phyloP scores from a whole-genome alignment of 1,140 invertebrate species.

The Orius laevigatus region DNA sequence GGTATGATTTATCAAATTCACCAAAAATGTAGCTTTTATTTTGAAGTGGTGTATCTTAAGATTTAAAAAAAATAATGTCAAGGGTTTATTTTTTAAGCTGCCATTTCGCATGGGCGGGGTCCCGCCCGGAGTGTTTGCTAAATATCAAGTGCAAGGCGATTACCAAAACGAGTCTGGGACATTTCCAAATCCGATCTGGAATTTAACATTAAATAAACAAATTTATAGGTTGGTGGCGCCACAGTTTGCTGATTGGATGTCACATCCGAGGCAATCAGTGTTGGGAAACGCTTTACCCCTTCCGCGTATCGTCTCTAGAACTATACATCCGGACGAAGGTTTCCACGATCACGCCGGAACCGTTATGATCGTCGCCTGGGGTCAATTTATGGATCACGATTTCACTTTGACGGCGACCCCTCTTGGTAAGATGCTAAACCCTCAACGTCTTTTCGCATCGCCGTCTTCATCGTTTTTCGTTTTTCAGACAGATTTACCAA shows the following conservation, averaged over 20 bases:
- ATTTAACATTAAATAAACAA: too few species aligned
- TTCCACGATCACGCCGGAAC: conserved; percentile 30
- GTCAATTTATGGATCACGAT: conserved; percentile 39
- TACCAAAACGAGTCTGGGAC: too few species aligned
- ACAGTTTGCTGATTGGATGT: conserved; percentile 68
- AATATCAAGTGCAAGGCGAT: too few species aligned
- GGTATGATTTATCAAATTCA: too few species aligned
- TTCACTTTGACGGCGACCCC: conserved; percentile 32
- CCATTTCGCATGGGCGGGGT: too few species aligned
- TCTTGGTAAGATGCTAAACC: conserved; percentile 25
- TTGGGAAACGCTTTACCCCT: conserved; percentile 29
- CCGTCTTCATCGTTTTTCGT: background rate
- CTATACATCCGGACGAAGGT: conserved; percentile 30
- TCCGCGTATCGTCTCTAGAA: conserved; percentile 31
- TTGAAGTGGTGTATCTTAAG: background rate
- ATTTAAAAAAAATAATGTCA: too few species aligned
- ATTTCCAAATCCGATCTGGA: too few species aligned
- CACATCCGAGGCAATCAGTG: conserved; percentile 21
- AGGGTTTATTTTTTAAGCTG: too few species aligned
- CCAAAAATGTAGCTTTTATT: background rate
- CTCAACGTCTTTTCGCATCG: too few species aligned
- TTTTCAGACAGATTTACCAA: conserved; percentile 57
- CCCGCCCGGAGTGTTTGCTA: too few species aligned
- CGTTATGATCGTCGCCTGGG: conserved; percentile 35
- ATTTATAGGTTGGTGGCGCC: conserved; percentile 61